Evolutionary conservation across 2,113 vertebrate species (phyloP).

Genomic region (Barbus barbus): DNA sequence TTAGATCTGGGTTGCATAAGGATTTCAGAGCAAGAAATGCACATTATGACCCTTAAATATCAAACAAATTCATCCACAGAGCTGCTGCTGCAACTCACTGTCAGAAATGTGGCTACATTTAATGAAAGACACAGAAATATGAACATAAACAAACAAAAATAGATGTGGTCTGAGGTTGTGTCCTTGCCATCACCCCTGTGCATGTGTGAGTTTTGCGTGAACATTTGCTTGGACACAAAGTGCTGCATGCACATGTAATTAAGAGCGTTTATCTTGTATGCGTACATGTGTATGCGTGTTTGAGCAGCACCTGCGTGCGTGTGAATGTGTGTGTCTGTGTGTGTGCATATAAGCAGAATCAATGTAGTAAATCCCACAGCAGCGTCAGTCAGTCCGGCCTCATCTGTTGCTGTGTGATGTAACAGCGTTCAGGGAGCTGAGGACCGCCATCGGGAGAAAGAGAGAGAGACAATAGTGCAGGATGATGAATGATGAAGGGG

Average conservation of each 20-base stretch:
- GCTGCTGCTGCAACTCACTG: neutral
- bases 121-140: neutral
- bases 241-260: neutral
- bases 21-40: neutral
- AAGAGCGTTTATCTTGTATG: neutral
- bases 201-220: neutral
- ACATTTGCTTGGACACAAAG: neutral
- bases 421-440: neutral
- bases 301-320: neutral
- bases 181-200: neutral
- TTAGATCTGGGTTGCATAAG: neutral
- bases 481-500: neutral
- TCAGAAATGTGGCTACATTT: neutral
- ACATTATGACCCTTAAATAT: neutral
- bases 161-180: neutral
- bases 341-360: neutral
- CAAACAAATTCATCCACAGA: neutral
- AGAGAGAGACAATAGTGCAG: neutral
- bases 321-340: neutral
- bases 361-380: slow-evolving; percentile 1
- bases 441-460: neutral
- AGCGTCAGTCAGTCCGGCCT: neutral
- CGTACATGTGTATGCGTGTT: neutral
- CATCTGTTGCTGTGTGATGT: slow-evolving; percentile 11
- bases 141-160: neutral